A percentile compares a stretch with the other conserved stretches of the same genome.
phyloP scores from a whole-genome alignment of 2,113 vertebrate genomes.

The Helogale parvula region DNA sequence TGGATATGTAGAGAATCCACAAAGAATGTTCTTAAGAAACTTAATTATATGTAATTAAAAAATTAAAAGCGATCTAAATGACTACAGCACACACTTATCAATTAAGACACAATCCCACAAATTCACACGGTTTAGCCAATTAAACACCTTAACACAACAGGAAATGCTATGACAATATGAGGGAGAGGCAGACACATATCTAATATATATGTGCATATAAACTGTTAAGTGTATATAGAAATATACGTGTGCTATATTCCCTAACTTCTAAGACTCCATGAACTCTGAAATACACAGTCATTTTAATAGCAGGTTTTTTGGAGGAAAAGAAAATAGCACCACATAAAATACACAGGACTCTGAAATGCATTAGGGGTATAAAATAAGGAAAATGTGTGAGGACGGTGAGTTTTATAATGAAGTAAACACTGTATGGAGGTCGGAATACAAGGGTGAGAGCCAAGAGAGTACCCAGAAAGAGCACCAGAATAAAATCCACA shows the following conservation, averaged over 20 bases:
- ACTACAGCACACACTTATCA: not conserved
- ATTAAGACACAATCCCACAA: not conserved
- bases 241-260: constrained; percentile 46
- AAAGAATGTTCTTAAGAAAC: not conserved
- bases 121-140: not conserved
- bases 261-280: constrained; percentile 55
- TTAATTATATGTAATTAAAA: constrained; percentile 37
- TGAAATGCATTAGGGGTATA: not conserved
- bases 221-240: constrained; percentile 44
- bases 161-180: not conserved
- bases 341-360: constrained; percentile 34
- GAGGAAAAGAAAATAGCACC: constrained; percentile 51
- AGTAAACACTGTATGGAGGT: not conserved
- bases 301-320: constrained; percentile 67
- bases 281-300: constrained; percentile 61
- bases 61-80: not conserved
- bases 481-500: not conserved
- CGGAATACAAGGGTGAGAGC: fast-evolving
- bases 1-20: not conserved
- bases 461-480: not conserved
- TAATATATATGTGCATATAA: constrained; percentile 59
- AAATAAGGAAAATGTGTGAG: not conserved
- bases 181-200: not conserved
- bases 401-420: not conserved
- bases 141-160: not conserved